These are phyloP conservation scores for Candoia aspera DNA, from an alignment of 2,113 vertebrate genomes.

Conservation along the genomic window DNA sequence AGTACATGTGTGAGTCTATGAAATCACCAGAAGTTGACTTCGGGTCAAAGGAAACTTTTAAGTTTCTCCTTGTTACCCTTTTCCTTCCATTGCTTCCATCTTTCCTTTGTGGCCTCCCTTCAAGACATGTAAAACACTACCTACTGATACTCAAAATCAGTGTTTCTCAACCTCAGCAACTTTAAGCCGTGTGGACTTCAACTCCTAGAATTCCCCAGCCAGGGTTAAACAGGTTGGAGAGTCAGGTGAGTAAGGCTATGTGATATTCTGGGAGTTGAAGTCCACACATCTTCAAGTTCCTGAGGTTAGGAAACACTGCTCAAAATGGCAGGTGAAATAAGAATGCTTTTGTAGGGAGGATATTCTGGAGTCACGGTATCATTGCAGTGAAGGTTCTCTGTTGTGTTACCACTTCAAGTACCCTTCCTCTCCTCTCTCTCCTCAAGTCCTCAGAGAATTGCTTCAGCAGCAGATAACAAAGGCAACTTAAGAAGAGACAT, in stretches of 20 bases:
- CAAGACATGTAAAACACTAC: neutral
- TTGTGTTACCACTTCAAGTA: neutral
- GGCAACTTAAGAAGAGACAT: neutral
- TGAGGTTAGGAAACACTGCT: no score
- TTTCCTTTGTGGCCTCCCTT: neutral
- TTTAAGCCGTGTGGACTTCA: no score
- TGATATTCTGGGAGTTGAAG: no score
- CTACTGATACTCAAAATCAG: neutral
- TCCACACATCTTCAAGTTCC: no score
- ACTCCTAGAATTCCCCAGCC: no score
- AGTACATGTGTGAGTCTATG: neutral
- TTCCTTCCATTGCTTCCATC: no score
- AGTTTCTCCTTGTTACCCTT: neutral
- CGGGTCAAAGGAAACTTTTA: neutral
- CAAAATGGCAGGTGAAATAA: neutral
- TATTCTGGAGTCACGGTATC: neutral
- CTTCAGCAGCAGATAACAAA: neutral
- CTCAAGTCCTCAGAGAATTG: neutral
- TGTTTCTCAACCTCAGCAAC: no score
- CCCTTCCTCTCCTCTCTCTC: neutral
- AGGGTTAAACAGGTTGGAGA: no score
- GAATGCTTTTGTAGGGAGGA: neutral
- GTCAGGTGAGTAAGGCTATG: no score
- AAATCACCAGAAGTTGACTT: neutral
- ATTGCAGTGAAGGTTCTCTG: neutral